Base-by-base conservation (phyloP, 2,888 invertebrate genomes). In the Parasteatoda lunata region DNA sequence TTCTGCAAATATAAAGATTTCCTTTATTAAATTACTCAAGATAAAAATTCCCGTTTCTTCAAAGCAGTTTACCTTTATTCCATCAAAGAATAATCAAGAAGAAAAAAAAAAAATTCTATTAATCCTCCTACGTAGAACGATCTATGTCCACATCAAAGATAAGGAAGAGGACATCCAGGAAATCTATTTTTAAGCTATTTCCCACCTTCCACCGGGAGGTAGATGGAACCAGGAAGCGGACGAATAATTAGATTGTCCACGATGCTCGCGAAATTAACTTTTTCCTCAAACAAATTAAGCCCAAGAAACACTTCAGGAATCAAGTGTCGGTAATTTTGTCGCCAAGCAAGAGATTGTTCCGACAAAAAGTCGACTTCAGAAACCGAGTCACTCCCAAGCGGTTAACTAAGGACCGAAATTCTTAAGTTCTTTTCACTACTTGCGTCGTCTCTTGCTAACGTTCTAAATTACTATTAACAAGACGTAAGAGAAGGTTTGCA, bases 161-260 rank as follows among this genome's bases (percentile, higher is more conserved):
- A 30, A 2, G 30, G 30, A 30, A 30, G 30, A 30, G 30, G 30
- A 30, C 30, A 30, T 30, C 30, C 30, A 59, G 11, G 59, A 59
- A 8, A 9, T 30, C 13, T 68, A 69, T 52, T 45, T 70, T 59
- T 52, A 68, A 52, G 49, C 64, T 64, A 79, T 59, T 64, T 4
- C 49, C 5, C 5, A 13, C 45, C 11, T 59, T 59, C n/a, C 59
- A 7, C 59, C 4, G 9, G 7, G 30, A 30, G 7, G 8, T 13
- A 59, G 8, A 59, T 13, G 59, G 59, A n/a, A 59, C n/a, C 11
- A 5, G n/a, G 47, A 49, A 11, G n/a, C 48, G 59, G 48, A 51
- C 51, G 54, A 54, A 84, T 84, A 84, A 84, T 84, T 84, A 84
- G 83, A 84, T 84, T 72, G 59, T n/a, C 59, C 72, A 30, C 13